Evolutionary conservation across 2,797 vertebrate genomes (phyloP), one percentile per base, ranked within the genome.

Genomic region (Amphiprion clarkii): DNA sequence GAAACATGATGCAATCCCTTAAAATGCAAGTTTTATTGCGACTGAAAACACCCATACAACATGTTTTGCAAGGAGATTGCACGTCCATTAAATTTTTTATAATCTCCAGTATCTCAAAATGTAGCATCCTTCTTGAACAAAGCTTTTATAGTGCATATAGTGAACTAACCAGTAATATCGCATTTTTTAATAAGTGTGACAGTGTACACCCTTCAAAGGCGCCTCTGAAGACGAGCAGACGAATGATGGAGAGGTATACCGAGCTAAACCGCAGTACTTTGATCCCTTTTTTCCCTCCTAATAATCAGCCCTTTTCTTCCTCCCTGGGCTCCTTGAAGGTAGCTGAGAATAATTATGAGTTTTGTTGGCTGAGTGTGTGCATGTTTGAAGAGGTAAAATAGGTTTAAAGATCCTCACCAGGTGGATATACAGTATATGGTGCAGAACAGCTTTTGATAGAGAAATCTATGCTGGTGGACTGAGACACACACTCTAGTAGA

Each of bases 271-370:
- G 40, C 4, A 14, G 17, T 36, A 63, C 71, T 85, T 78, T 82
- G 58, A 76, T 81, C 57, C 65, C 42, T 13, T 4, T 49, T 76
- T 76, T 69, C 46, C 58, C 31, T 74, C 67, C 21, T 71, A n/a
- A 71, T 78, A 77, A 82, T 78, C 67, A 75, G 62, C 56, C 67
- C 39, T 63, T 74, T 73, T 59, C 65, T 70, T 67, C 66, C 40
- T 81, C 74, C 54, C 62, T 54, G 54, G 48, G 53, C 54, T 60
- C 60, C 62, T 54, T 57, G 59, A 69, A 80, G 82, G 56, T 33
- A 64, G 44, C 46, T 52, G 55, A 62, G 57, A 76, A 77, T 86
- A 84, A 81, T 81, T 59, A 74, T 53, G 48, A 80, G 53, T 81
- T 82, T 42, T 48, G 53, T 81, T 59, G 48, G 1, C 4, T 42